Conservation (phyloP, 2,113 vertebrate species). For the Sorex fumeus region DNA sequence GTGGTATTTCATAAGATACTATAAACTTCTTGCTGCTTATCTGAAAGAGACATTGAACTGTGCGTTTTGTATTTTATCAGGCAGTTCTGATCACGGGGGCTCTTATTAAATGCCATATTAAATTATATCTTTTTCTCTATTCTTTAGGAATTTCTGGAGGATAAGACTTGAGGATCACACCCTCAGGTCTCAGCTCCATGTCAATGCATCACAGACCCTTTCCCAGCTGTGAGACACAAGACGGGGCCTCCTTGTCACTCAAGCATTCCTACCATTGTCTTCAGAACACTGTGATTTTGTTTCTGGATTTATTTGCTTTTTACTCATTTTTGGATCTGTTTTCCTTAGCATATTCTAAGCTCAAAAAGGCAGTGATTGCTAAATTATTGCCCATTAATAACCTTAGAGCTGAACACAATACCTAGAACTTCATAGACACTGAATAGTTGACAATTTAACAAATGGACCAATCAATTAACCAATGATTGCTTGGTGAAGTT, state of each 20-base stretch:
- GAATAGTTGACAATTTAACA: slow-evolving; percentile 20
- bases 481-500: neutral
- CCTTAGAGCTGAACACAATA: neutral
- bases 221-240: neutral
- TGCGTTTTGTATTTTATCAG: slow-evolving; percentile 41
- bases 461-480: slow-evolving; percentile 6
- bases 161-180: neutral
- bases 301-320: slow-evolving; percentile 20
- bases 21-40: slow-evolving; percentile 1
- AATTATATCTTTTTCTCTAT: slow-evolving; percentile 17
- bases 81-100: neutral
- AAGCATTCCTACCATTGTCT: neutral
- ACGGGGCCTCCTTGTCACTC: neutral
- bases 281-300: neutral
- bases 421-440: neutral
- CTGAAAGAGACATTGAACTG: slow-evolving; percentile 2
- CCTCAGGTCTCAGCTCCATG: neutral
- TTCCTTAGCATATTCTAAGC: neutral
- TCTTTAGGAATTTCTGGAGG: neutral
- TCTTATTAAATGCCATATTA: neutral
- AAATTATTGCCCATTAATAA: neutral
- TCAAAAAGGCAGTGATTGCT: neutral
- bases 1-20: slow-evolving; percentile 9
- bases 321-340: neutral
- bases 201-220: neutral